A percentile compares a stretch with the other conserved stretches of the same genome.
Evolutionary conservation across 2,888 invertebrate genomes (phyloP).

Genomic region (Apodemia hepburni): DNA sequence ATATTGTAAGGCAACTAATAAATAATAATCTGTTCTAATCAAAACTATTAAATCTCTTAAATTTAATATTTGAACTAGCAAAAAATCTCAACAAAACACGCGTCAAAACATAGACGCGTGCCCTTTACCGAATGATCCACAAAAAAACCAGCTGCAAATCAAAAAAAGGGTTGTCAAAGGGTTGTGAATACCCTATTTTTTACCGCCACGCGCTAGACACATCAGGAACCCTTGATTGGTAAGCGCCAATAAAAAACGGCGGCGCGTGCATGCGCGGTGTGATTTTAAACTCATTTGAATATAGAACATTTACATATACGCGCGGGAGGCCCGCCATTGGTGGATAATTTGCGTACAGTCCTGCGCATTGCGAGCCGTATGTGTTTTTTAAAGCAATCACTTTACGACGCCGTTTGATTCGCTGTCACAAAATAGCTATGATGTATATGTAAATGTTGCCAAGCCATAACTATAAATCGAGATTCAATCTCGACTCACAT

Average conservation of each 20-base stretch:
- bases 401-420: slow-evolving; percentile 56
- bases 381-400: slow-evolving; percentile 55
- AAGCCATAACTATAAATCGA: not conserved
- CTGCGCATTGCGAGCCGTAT: slow-evolving; percentile 52
- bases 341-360: slow-evolving; percentile 52
- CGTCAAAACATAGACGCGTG: slow-evolving; percentile 56
- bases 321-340: slow-evolving; percentile 54
- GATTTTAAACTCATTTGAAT: slow-evolving; percentile 79
- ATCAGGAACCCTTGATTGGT: slow-evolving; percentile 52
- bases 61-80: not conserved
- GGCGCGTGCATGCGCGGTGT: slow-evolving; percentile 74
- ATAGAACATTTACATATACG: slow-evolving; percentile 70
- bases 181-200: slow-evolving; percentile 53
- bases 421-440: slow-evolving; percentile 37
- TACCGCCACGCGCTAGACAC: slow-evolving; percentile 40
- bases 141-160: slow-evolving; percentile 64
- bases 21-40: too few species aligned
- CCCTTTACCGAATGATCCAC: slow-evolving; percentile 41
- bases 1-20: too few species aligned
- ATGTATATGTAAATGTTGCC: slow-evolving; percentile 19
- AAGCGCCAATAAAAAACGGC: slow-evolving; percentile 70
- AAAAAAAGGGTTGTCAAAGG: slow-evolving; percentile 67
- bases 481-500: not conserved
- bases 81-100: slow-evolving; percentile 28
- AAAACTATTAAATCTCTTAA: not conserved